Evolutionary conservation across 2,113 vertebrate species (phyloP).

Genomic region (Herpailurus yagouaroundi): DNA sequence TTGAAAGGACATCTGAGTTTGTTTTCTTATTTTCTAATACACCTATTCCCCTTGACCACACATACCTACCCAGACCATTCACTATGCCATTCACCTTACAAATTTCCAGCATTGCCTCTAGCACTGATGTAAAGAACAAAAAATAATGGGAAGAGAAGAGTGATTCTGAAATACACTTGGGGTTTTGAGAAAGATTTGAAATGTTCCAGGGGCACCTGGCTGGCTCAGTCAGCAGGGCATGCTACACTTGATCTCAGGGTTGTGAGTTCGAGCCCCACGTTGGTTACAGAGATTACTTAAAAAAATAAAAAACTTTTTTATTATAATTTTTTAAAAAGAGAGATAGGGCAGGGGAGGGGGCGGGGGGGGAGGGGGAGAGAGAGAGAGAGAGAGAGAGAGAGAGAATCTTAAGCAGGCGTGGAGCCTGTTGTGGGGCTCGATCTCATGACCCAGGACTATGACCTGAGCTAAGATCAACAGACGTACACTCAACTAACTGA

Average conservation of each 20-base stretch:
- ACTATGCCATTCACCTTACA: not conserved
- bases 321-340: no score
- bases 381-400: no score
- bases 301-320: not conserved
- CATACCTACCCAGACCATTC: not conserved
- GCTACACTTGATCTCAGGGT: not conserved
- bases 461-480: no score
- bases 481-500: no score
- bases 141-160: not conserved
- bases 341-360: no score
- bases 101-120: not conserved
- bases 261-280: not conserved
- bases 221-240: not conserved
- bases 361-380: no score
- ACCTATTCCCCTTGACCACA: not conserved
- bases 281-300: not conserved
- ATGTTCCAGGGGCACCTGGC: not conserved
- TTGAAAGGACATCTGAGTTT: not conserved
- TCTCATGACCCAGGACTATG: no score
- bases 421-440: no score
- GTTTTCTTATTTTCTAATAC: not conserved
- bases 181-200: not conserved
- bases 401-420: no score
- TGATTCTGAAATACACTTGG: not conserved
- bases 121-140: not conserved